phyloP scores from a whole-genome alignment of 2,797 vertebrate genomes.

The Anniella stebbinsi region DNA sequence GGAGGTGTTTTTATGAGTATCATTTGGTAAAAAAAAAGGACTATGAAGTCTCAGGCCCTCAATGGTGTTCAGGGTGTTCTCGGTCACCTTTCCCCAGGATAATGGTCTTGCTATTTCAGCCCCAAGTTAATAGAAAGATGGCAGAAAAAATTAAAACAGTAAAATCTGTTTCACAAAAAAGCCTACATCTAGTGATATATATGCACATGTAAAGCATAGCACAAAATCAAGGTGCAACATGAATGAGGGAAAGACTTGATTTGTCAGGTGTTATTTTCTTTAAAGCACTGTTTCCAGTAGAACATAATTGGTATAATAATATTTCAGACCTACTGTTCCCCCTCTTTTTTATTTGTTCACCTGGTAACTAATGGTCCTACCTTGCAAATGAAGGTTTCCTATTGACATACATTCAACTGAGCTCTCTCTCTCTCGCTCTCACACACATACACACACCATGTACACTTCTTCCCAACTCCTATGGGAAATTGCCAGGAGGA shows the following conservation, averaged over 20 bases:
- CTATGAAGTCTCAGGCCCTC: neutral
- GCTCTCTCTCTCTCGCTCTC: too few species aligned
- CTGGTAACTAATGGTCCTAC: neutral
- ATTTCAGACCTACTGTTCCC: conserved; percentile 9
- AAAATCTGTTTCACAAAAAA: conserved; percentile 34
- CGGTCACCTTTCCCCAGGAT: neutral
- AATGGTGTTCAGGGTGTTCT: neutral
- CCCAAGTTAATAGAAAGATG: neutral
- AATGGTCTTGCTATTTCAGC: neutral
- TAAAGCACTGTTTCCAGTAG: neutral
- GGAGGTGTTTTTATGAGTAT: neutral
- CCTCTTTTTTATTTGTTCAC: neutral
- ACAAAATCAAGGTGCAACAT: conserved; percentile 4
- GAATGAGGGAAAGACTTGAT: neutral
- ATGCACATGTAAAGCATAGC: neutral
- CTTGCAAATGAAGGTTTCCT: neutral
- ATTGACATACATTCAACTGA: neutral
- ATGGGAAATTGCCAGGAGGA: neutral
- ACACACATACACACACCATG: neutral
- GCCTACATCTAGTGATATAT: conserved; percentile 28
- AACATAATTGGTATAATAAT: neutral
- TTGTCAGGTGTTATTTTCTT: conserved; percentile 10
- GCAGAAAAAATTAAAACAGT: conserved; percentile 35
- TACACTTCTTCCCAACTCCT: neutral
- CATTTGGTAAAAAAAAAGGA: conserved; percentile 20